phyloP scores from a whole-genome alignment of 2,888 invertebrate species.

The Spodoptera picta region DNA sequence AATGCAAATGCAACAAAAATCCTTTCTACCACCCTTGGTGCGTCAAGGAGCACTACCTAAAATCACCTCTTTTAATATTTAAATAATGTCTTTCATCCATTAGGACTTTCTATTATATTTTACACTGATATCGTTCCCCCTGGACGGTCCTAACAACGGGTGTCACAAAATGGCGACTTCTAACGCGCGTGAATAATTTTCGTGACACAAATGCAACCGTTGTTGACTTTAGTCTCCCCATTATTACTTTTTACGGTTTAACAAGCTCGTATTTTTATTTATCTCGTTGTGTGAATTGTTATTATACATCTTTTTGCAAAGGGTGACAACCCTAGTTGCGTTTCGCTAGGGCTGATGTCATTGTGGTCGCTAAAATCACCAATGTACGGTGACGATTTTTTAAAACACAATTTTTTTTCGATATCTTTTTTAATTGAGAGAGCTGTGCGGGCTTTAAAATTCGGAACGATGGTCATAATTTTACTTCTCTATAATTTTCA shows the following conservation, averaged over 20 bases:
- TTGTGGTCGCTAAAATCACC: constrained; percentile 53
- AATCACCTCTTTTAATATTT: constrained; percentile 30
- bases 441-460: constrained; percentile 28
- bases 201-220: constrained; percentile 74
- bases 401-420: constrained; percentile 49
- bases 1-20: constrained; percentile 1
- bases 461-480: constrained; percentile 39
- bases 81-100: constrained; percentile 34
- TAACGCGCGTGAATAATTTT: constrained; percentile 78
- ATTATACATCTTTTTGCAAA: constrained; percentile 74
- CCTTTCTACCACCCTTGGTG: constrained; percentile 2
- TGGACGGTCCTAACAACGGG: constrained; percentile 48
- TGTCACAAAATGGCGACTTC: constrained; percentile 64
- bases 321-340: constrained; percentile 70
- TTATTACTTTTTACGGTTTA: constrained; percentile 88
- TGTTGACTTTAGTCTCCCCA: constrained; percentile 86
- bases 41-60: constrained; percentile 8
- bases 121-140: constrained; percentile 29
- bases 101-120: constrained; percentile 35
- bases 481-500: constrained; percentile 47
- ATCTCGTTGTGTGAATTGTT: constrained; percentile 86
- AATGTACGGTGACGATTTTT: constrained; percentile 39
- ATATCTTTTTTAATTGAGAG: constrained; percentile 50
- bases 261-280: constrained; percentile 87
- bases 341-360: constrained; percentile 46